Evolutionary conservation across 2,797 vertebrate species (phyloP), one percentile per base, ranked within the genome.

Genomic region (Hafferia zeledoni): DNA sequence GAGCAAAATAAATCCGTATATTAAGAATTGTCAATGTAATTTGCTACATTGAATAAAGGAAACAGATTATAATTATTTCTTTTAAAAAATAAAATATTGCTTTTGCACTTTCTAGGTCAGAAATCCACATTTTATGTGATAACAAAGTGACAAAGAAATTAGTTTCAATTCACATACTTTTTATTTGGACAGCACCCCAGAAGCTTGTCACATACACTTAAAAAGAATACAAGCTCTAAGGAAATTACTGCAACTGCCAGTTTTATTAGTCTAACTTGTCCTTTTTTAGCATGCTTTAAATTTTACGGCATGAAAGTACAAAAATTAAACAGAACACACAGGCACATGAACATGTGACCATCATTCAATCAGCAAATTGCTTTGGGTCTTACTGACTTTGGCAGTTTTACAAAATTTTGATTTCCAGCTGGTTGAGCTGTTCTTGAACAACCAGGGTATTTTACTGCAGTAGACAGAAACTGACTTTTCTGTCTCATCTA

Each of bases 401-500:
- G 89, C 89, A 94, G 59, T 76, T 79, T 80, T 67, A 70, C 75
- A 92, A 52, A 35, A 59, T 52, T 59, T 71, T 76, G 46, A 63
- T 91, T 95, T 94, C 77, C 47, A 85, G 55, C 9, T 83, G 82
- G n/a, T 83, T 95, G 43, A 95, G 89, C 47, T 39, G 19, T 23
- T 91, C 67, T 70, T 76, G 11, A 89, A 76, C 9, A 88, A 56
- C 28, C 52, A 30, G 30, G 18, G 5, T 46, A 12, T 75, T 72
- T 60, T 16, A 46, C 30, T 72, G 25, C 15, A 65, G 49, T 43
- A 75, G 44, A 52, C 53, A 87, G n/a, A 81, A 71, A 71, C 16
- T 18, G 28, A 3, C 13, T 78, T 91, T 87, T 78, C 43, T 59
- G 27, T 65, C 50, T 69, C 19, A 31, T 69, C 30, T 50, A n/a